These are phyloP conservation scores for Tympanuchus pallidicinctus DNA, from an alignment of 2,113 vertebrate genomes.

Conservation along the genomic window DNA sequence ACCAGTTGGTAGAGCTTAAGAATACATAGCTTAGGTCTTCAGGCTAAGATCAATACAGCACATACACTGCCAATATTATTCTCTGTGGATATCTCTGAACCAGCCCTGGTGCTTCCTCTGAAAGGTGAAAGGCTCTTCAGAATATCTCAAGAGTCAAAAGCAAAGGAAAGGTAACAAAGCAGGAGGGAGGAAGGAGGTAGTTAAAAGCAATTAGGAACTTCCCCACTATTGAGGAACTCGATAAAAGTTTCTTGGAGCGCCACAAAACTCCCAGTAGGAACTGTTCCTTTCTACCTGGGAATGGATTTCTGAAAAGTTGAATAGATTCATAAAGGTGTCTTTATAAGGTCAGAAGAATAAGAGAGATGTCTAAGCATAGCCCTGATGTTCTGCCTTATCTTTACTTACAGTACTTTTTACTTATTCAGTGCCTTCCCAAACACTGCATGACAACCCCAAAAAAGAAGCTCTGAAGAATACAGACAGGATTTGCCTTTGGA, in stretches of 20 bases:
- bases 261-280: slow-evolving; percentile 19
- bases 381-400: slow-evolving; percentile 6
- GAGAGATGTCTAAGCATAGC: background rate
- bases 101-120: background rate
- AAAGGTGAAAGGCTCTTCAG: background rate
- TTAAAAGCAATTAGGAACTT: slow-evolving; percentile 52
- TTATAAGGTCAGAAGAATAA: slow-evolving; percentile 7
- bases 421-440: background rate
- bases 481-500: background rate
- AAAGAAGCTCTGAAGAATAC: background rate
- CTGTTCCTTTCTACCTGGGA: slow-evolving; percentile 6
- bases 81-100: background rate
- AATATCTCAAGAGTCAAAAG: background rate
- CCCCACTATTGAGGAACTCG: background rate
- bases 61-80: background rate
- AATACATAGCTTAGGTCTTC: background rate
- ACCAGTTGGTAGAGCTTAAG: background rate
- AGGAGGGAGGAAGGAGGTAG: background rate
- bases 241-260: slow-evolving; percentile 34
- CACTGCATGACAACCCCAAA: background rate
- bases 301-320: slow-evolving; percentile 33
- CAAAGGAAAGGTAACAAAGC: slow-evolving; percentile 24
- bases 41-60: background rate
- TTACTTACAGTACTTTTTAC: background rate
- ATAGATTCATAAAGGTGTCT: background rate